Base-by-base conservation (phyloP, 2,113 vertebrate species). In the Chelonoidis abingdonii region DNA sequence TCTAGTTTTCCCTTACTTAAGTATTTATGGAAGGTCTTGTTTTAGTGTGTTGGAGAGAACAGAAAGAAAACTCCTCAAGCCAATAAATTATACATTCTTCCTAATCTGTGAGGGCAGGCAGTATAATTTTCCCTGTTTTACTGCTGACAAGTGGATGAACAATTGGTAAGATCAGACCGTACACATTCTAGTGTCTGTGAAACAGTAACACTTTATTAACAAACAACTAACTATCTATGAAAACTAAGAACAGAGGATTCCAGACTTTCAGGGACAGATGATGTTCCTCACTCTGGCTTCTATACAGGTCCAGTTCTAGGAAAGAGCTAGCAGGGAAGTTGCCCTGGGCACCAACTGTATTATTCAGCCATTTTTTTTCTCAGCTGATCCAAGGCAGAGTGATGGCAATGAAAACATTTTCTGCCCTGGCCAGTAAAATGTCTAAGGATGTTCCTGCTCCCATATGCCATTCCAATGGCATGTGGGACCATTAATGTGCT, bases 91-190 rank as follows among this genome's bases (percentile, higher is more conserved):
- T 1, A 22, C 4, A 0, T 47, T n/a, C 62, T 83, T 13, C 22
- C n/a, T 86, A 0, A 16, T 79, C 0, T 81, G 89, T 95, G 16
- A 12, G n/a, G 89, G 1, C 27, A 85, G 2, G 1, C 14, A 90
- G 3, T 8, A 17, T 56, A 35, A 83, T 14, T 83, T 85, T 38
- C n/a, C n/a, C 2, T 22, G 62, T 35, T 72, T 62, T 88, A 5
- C 50, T 89, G 53, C 11, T 31, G 16, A 21, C 35, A 83, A 81
- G 62, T 49, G 13, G 3, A 1, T 1, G 6, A 89, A 93, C 5
- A 9, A 1, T 3, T 75, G 84, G 31, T 76, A 92, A 83, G 6
- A 2, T 29, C 80, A 56, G 83, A 44, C 54, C n/a, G 8, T 17
- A 1, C 1, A 52, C 12, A 89, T 89, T 91, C 57, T 81, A 38